A percentile compares a stretch with the other conserved stretches of the same genome.
Evolutionary conservation across 2,888 invertebrate species (phyloP).

Genomic region (Lottia gigantea): DNA sequence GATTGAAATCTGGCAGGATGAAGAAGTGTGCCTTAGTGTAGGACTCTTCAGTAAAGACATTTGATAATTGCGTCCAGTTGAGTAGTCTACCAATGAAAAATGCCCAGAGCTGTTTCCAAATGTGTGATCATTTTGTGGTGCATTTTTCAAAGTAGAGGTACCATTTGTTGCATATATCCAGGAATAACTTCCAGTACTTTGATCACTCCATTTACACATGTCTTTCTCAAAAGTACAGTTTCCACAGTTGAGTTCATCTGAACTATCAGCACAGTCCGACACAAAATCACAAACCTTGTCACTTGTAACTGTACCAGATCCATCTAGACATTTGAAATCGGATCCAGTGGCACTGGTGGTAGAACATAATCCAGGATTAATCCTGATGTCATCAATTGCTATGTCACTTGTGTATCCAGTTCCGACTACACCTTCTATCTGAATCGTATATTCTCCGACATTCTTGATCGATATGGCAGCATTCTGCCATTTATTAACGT

Average conservation of each 20-base stretch:
- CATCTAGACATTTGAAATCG: conserved; percentile 35
- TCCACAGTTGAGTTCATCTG: conserved; percentile 59
- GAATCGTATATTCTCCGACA: conserved; percentile 33
- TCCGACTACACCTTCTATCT: conserved; percentile 52
- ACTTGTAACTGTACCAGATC: conserved; percentile 21
- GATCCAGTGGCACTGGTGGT: conserved; percentile 29
- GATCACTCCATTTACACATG: conserved; percentile 49
- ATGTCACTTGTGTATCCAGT: conserved; percentile 46
- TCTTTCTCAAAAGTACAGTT: conserved; percentile 51
- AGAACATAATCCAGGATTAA: conserved; percentile 44
- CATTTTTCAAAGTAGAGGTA: conserved; percentile 41
- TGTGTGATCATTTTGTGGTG: conserved; percentile 55
- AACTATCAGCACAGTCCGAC: conserved; percentile 46
- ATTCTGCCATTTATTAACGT: conserved; percentile 49
- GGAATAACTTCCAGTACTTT: conserved; percentile 48
- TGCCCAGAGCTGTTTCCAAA: conserved; percentile 64
- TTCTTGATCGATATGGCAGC: conserved; percentile 27
- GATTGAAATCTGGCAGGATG: conserved; percentile 78
- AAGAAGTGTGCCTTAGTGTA: conserved; percentile 73
- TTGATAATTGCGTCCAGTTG: conserved; percentile 39
- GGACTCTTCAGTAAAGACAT: conserved; percentile 46
- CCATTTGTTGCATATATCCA: conserved; percentile 47
- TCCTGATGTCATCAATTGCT: conserved; percentile 54
- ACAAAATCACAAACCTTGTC: conserved; percentile 57
- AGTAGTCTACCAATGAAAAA: conserved; percentile 82